phyloP scores from a whole-genome alignment of 2,797 vertebrate genomes.

The Sarcoramphus papa region DNA sequence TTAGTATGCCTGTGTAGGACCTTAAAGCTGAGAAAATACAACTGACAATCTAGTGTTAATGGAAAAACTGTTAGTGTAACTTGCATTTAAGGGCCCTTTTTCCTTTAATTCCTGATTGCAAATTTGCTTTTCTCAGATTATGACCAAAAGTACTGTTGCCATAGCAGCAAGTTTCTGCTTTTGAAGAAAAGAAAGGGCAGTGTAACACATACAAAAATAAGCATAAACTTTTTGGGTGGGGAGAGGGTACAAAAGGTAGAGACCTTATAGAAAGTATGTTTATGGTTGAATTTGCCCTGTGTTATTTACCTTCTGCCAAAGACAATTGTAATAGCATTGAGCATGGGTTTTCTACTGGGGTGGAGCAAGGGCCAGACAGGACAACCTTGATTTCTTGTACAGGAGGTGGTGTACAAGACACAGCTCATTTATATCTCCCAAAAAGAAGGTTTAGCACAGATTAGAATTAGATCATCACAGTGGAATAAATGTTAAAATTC shows the following conservation, averaged over 20 bases:
- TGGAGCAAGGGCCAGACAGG: not conserved
- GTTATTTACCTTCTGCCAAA: not conserved
- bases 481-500: not conserved
- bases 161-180: slow-evolving; percentile 7
- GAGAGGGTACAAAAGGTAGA: not conserved
- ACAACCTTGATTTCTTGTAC: not conserved
- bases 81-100: not conserved
- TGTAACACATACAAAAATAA: not conserved
- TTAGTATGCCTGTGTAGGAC: not conserved
- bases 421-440: not conserved
- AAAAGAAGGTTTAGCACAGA: not conserved
- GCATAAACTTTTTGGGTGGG: not conserved
- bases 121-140: not conserved
- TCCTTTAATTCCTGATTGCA: not conserved
- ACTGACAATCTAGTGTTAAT: not conserved
- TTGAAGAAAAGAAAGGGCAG: not conserved
- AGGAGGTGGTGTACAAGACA: not conserved
- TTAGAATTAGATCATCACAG: not conserved
- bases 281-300: not conserved
- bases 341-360: not conserved
- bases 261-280: not conserved
- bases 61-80: not conserved
- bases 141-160: not conserved
- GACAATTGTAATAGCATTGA: not conserved
- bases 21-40: not conserved